phyloP scores from a whole-genome alignment of 2,888 invertebrate genomes.

The Sesia apiformis region DNA sequence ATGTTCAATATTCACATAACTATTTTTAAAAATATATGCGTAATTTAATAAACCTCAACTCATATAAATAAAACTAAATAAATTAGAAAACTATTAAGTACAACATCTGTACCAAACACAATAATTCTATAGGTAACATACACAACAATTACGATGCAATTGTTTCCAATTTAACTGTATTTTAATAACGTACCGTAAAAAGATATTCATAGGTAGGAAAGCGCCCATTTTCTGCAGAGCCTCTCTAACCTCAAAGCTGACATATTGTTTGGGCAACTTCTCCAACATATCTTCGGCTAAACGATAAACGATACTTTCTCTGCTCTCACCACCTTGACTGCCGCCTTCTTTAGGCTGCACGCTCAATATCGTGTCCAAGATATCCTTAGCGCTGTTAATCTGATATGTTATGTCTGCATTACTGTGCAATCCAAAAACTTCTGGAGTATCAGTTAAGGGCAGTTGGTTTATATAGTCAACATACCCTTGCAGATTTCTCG shows the following conservation, averaged over 20 bases:
- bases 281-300: slow-evolving; percentile 94
- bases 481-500: slow-evolving; percentile 84
- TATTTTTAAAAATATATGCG: background rate
- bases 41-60: background rate
- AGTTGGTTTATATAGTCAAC: slow-evolving; percentile 90
- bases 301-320: slow-evolving; percentile 93
- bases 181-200: slow-evolving; percentile 74
- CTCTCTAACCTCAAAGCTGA: slow-evolving; percentile 92
- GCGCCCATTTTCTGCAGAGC: slow-evolving; percentile 93
- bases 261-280: slow-evolving; percentile 86
- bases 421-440: slow-evolving; percentile 96
- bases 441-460: slow-evolving; percentile 91
- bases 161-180: background rate
- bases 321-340: slow-evolving; percentile 90
- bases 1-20: background rate
- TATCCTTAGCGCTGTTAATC: slow-evolving; percentile 95
- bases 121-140: too few species aligned
- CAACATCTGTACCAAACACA: background rate
- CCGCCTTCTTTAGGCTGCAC: slow-evolving; percentile 99
- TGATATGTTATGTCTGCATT: slow-evolving; percentile 99
- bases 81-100: background rate
- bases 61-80: too few species aligned
- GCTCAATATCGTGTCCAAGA: slow-evolving; percentile 93
- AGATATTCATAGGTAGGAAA: slow-evolving; percentile 96
- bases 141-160: too few species aligned